Conservation (phyloP, 2,113 vertebrate genomes). For the Mobula birostris region DNA sequence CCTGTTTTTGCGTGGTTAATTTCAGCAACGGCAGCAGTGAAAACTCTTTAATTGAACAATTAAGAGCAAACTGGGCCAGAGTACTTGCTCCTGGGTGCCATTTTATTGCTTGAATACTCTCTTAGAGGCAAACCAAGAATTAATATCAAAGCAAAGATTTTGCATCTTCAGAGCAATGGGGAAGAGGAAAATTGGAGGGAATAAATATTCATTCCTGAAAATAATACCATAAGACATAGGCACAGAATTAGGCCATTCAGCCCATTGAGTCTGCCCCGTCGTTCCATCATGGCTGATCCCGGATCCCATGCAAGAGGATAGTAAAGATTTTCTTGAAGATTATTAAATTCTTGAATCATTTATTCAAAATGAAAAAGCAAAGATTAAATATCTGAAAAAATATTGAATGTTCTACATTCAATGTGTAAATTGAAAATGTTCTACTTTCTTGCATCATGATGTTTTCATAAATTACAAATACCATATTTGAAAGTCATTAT, state of each 20-base stretch:
- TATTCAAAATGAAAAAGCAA: background rate
- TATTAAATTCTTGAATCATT: background rate
- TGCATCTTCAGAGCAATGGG: background rate
- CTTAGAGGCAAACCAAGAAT: background rate
- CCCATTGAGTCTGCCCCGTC: no score
- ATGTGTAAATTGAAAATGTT: background rate
- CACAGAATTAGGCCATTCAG: no score
- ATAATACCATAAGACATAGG: no score
- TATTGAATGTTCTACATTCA: background rate
- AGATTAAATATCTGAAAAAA: background rate
- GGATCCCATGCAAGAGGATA: background rate
- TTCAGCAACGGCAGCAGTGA: background rate
- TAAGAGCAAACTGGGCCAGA: background rate
- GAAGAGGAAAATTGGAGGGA: background rate
- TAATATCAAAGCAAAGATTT: background rate
- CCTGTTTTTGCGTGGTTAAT: background rate
- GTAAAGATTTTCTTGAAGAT: background rate
- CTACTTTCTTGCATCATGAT: background rate
- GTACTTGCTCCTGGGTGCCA: background rate
- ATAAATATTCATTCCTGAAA: background rate
- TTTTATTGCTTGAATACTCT: background rate
- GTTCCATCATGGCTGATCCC: no score
- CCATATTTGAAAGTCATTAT: background rate
- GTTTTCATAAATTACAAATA: background rate
- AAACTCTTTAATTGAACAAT: background rate